Base-by-base conservation (phyloP, 2,888 invertebrate species). In the Tiliacea citrago region DNA sequence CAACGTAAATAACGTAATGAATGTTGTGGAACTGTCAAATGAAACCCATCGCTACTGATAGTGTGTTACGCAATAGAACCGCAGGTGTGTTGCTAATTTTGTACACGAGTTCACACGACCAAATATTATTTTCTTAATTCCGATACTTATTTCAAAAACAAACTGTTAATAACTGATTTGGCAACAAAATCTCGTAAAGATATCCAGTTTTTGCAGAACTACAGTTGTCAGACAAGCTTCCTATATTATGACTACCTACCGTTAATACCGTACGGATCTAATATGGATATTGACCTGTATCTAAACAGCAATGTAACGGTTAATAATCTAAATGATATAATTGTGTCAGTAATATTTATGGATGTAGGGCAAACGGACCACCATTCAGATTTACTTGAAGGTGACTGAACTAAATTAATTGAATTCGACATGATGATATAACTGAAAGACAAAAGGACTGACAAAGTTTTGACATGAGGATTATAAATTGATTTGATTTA, bases 341-440 rank as follows among this genome's bases (percentile, higher is more conserved):
- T 81, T 79, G 75, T 86, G 86, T 75, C 79, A 66, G 51, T 73
- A 72, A 74, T 71, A 63, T n/a, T n/a, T 74, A 83, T 79, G 73
- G 45, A 82, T 73, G 42, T 75, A 53, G 73, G 69, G 74, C 70
- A 68, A 24, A 42, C 73, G 29, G n/a, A 53, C 70, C 21, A 51
- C 49, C 65, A 70, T 61, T 80, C 61, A 57, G 63, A 73, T 69
- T 74, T 42, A 68, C 49, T 55, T 67, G 35, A 70, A 72, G 57
- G 71, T 73, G 70, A 65, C 42, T 73, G 60, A 42, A 42, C 55
- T 58, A 55, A 70, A 62, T 73, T 74, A 63, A 83, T 79, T 70
- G 16, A 58, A 55, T 67, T 62, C 51, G 49, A 35, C 29, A 45
- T 67, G 45, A 42, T 68, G 42, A 63, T 57, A 58, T 57, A 42